Percentiles rank a stretch among this genome's conserved stretches.
Conservation (phyloP, 2,888 invertebrate species). For the Heliconius ismenius region DNA sequence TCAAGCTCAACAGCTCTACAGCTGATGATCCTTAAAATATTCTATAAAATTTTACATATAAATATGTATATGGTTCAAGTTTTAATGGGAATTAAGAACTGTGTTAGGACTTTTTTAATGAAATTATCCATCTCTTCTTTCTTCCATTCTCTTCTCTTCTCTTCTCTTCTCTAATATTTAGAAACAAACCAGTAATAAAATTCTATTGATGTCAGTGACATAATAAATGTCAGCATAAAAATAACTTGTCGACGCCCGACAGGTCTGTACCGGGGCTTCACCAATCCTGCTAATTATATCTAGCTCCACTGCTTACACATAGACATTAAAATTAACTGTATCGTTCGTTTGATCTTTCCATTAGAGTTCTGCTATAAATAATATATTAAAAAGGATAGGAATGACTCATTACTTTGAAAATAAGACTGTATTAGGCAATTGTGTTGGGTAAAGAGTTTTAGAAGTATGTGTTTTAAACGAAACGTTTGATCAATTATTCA, state of each 20-base stretch:
- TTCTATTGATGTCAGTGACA: conserved; percentile 59
- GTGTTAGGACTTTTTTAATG: neutral
- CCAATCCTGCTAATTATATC: conserved; percentile 79
- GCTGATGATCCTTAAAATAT: conserved; percentile 16
- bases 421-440: conserved; percentile 24
- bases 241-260: conserved; percentile 60
- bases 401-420: conserved; percentile 62
- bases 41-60: conserved; percentile 4
- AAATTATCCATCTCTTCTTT: too few species aligned
- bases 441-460: neutral
- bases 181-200: neutral
- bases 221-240: conserved; percentile 77
- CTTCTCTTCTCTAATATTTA: neutral
- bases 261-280: conserved; percentile 60
- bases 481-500: neutral
- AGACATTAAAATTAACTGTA: conserved; percentile 81
- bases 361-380: conserved; percentile 77
- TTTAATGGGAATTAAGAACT: neutral
- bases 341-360: conserved; percentile 80
- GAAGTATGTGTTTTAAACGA: neutral
- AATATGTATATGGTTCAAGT: neutral
- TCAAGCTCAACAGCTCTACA: conserved; percentile 14
- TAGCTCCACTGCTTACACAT: conserved; percentile 72
- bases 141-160: too few species aligned
- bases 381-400: conserved; percentile 66